phyloP scores from a whole-genome alignment of 2,888 invertebrate genomes.

The Hirtodrosophila histrioides region DNA sequence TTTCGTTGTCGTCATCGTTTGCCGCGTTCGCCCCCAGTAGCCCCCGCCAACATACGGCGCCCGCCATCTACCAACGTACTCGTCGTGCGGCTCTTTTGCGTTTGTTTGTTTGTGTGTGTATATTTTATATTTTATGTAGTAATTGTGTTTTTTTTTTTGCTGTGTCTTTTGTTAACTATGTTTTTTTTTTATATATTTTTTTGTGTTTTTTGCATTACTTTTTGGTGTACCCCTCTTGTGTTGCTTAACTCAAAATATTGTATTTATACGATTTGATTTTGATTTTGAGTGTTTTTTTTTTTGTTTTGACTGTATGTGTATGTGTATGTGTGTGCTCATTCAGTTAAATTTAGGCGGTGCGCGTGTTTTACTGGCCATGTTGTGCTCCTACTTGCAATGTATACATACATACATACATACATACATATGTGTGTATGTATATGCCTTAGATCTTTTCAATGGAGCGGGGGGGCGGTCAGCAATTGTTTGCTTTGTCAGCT shows the following conservation, averaged over 20 bases:
- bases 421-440: too few relatives aligned
- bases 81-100: slow-evolving; percentile 29
- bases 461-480: too few relatives aligned
- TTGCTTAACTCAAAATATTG: slow-evolving; percentile 28
- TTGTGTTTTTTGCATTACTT: slow-evolving; percentile 19
- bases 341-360: slow-evolving; percentile 46
- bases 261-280: slow-evolving; percentile 29
- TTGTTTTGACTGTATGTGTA: slow-evolving; percentile 13
- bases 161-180: slow-evolving; percentile 31
- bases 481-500: too few relatives aligned
- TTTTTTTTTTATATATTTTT: slow-evolving; percentile 23
- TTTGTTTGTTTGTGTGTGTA: slow-evolving; percentile 19
- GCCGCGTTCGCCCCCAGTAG: slow-evolving; percentile 25
- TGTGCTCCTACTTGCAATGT: slow-evolving; percentile 8
- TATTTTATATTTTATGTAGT: slow-evolving; percentile 8
- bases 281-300: slow-evolving; percentile 14
- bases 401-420: neutral
- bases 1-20: slow-evolving; percentile 72
- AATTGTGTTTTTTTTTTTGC: slow-evolving; percentile 27
- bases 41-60: neutral
- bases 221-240: slow-evolving; percentile 20
- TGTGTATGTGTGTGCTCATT: slow-evolving; percentile 29
- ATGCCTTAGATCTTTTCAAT: too few relatives aligned
- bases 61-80: slow-evolving; percentile 17
- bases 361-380: slow-evolving; percentile 30